Conservation (phyloP, 2,888 invertebrate genomes). For the Zaprionus obscuricornis region DNA sequence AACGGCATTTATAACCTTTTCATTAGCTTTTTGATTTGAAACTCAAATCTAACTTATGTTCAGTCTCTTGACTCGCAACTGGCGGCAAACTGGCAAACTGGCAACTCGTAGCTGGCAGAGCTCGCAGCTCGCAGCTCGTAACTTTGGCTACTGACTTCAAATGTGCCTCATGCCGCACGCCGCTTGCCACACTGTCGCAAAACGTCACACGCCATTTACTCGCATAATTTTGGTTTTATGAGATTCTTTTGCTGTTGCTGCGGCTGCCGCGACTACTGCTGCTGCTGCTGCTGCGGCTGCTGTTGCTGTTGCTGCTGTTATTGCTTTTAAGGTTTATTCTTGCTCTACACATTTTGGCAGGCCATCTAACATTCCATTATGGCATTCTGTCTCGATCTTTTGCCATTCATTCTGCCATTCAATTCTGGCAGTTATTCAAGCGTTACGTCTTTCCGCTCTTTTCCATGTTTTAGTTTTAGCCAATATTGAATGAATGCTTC, state of each 20-base stretch:
- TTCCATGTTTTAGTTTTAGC: constrained; percentile 42
- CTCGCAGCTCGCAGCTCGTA: no score
- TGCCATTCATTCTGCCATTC: not conserved
- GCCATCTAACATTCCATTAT: constrained; percentile 8
- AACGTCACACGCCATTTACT: constrained; percentile 51
- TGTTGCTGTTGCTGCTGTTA: not conserved
- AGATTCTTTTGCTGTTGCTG: not conserved
- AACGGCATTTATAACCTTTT: constrained; percentile 76
- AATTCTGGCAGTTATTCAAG: not conserved
- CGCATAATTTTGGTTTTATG: constrained; percentile 56
- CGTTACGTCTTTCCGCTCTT: not conserved
- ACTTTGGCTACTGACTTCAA: constrained; percentile 11
- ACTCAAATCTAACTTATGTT: constrained; percentile 60
- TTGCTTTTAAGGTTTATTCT: not conserved
- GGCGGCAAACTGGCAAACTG: no score
- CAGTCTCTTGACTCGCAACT: constrained; percentile 31
- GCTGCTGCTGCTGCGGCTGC: no score
- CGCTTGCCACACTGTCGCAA: not conserved
- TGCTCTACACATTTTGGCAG: constrained; percentile 20
- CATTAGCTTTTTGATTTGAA: constrained; percentile 76
- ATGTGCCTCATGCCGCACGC: not conserved
- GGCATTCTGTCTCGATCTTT: constrained; percentile 1
- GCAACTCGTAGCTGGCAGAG: no score
- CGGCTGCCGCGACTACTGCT: no score
- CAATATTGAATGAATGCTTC: constrained; percentile 44